These are phyloP conservation scores for Chrysemys picta DNA, from an alignment of 2,113 vertebrate species.

Conservation along the genomic window DNA sequence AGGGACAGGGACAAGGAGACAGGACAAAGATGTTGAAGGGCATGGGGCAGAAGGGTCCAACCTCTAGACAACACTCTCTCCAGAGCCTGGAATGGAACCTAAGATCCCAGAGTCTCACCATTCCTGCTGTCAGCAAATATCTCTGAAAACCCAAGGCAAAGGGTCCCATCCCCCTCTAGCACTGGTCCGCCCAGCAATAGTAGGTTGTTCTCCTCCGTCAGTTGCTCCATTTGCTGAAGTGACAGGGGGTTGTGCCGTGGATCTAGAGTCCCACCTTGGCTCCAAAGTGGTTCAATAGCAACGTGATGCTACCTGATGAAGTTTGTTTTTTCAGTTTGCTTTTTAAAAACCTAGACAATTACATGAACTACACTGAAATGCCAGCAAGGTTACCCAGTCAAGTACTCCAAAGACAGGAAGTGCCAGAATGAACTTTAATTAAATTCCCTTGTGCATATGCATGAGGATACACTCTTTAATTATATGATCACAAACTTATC, in stretches of 20 bases:
- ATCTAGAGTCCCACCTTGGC: too few relatives aligned
- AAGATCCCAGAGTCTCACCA: neutral
- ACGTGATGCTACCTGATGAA: too few relatives aligned
- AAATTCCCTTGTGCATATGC: neutral
- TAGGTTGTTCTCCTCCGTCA: too few relatives aligned
- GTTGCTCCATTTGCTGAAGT: too few relatives aligned
- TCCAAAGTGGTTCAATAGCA: too few relatives aligned
- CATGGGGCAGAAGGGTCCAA: accelerated
- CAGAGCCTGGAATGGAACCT: neutral
- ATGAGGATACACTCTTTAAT: too few relatives aligned
- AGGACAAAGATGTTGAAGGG: neutral
- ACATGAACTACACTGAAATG: too few relatives aligned
- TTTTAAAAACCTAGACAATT: too few relatives aligned
- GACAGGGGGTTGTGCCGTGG: too few relatives aligned
- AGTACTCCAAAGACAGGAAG: neutral
- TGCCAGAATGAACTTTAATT: neutral
- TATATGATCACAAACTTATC: neutral
- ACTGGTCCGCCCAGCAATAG: neutral
- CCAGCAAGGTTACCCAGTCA: too few relatives aligned
- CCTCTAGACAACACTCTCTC: neutral
- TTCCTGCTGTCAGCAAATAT: neutral
- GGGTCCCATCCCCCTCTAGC: neutral
- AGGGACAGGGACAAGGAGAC: neutral
- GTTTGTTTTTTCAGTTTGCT: too few relatives aligned
- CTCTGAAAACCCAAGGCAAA: neutral